Evolutionary conservation across 2,797 vertebrate genomes (phyloP), one percentile per base, ranked within the genome.

Genomic region (Lemur catta): DNA sequence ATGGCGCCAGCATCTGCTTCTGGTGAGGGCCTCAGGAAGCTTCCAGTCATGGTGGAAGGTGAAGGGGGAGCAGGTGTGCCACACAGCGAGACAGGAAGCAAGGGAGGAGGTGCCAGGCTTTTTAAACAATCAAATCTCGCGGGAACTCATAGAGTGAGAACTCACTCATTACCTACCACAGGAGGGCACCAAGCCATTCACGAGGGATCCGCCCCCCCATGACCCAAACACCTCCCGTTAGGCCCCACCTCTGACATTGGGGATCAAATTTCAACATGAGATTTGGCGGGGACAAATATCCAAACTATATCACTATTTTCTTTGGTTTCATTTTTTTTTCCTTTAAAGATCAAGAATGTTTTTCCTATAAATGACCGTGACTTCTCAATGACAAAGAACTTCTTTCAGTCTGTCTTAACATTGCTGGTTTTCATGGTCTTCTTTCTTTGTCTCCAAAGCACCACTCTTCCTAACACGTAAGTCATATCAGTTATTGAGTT

Each of bases 311-410:
- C 12, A 55, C n/a, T 14, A 3, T 71, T 71, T 87, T 55, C 18
- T 72, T 55, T 78, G 17, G 30, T 63, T 63, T 63, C 30, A 0
- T 61, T 63, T n/a, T 35, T 28, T 80, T 61, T 2, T 46, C 38
- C 82, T 61, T 71, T 71, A 50, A 50, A 72, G 65, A 93, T 41
- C 50, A 50, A 43, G 15, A 88, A 43, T 26, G 35, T 61, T 63
- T 52, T 84, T 50, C 41, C 43, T 67, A 59, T 50, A 91, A 75
- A 57, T 50, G 33, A 57, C 12, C 43, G 12, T 72, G 48, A 75
- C 41, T 93, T 93, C 48, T 67, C 65, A 91, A 14, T 30, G 90
- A 57, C 38, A 80, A 35, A 10, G 41, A 80, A 86, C 57, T 61
- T 63, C 28, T 74, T 28, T 43, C 13, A 35, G 11, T n/a, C n/a